Evolutionary conservation across 37 sponge, comb jelly and placozoan genomes (phyloP), one percentile per base, ranked within the genome.

Genomic region (Mnemiopsis leidyi): DNA sequence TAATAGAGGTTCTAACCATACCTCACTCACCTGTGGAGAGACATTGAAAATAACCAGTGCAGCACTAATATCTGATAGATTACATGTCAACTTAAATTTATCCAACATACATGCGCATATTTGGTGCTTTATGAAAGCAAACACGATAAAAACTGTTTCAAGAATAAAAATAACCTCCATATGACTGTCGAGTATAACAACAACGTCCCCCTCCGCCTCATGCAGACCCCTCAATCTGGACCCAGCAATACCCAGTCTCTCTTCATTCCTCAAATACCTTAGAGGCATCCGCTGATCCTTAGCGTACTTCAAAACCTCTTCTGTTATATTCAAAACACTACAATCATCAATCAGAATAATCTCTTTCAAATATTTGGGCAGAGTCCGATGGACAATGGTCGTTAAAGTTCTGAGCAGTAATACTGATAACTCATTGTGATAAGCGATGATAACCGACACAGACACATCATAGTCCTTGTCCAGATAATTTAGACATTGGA

Each of bases 1-100:
- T 3, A 85, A 61, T 18, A 85, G 90, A 85, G 90, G 90, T 85
- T 85, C 90, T 29, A 85, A 26, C 90, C 90, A 85, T 25, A 85
- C 24, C 1, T 85, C 90, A 39, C 28, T 40, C 0, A 77, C 79
- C 79, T 77, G 73, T 5, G 3, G 61, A 48, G n/a, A n/a, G n/a
- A n/a, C n/a, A n/a, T n/a, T n/a, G n/a, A n/a, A n/a, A n/a, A n/a
- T n/a, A n/a, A n/a, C n/a, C n/a, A n/a, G n/a, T n/a, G n/a, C n/a
- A n/a, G n/a, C n/a, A n/a, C n/a, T n/a, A n/a, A n/a, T n/a, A n/a
- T n/a, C n/a, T n/a, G n/a, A n/a, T n/a, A n/a, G n/a, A n/a, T n/a
- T n/a, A n/a, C n/a, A n/a, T n/a, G n/a, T n/a, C n/a, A n/a, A n/a
- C n/a, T n/a, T n/a, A n/a, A n/a, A n/a, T n/a, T n/a, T n/a, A n/a